A percentile compares a stretch with the other conserved stretches of the same genome.
Evolutionary conservation across 1,140 invertebrate species (phyloP).

Genomic region (Lordiphosa clarofinis): DNA sequence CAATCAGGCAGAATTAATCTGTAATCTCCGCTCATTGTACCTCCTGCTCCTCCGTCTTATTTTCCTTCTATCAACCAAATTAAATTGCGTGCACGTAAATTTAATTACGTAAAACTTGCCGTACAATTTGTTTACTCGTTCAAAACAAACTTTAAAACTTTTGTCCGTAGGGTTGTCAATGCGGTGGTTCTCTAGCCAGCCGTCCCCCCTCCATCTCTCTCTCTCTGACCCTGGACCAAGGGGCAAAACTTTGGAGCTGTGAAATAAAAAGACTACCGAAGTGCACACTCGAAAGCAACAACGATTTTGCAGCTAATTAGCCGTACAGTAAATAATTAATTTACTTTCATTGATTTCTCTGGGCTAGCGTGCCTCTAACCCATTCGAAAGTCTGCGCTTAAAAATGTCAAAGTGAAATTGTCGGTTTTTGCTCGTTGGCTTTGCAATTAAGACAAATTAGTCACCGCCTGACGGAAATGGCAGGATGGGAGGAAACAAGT

Average conservation of each 20-base stretch:
- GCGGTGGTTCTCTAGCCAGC: slow-evolving; percentile 13
- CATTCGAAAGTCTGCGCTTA: slow-evolving; percentile 51
- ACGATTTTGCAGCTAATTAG: slow-evolving; percentile 68
- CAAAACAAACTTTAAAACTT: slow-evolving; percentile 74
- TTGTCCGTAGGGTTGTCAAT: slow-evolving; percentile 58
- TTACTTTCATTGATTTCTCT: slow-evolving; percentile 43
- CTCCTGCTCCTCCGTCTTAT: neutral
- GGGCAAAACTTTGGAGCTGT: slow-evolving; percentile 31
- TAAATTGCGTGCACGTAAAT: slow-evolving; percentile 72
- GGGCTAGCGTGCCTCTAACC: slow-evolving; percentile 47
- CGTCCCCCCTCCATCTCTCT: neutral
- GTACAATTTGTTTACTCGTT: slow-evolving; percentile 72
- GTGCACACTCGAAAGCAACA: slow-evolving; percentile 42
- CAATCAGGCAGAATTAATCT: slow-evolving; percentile 21
- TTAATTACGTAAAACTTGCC: slow-evolving; percentile 69
- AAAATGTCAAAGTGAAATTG: slow-evolving; percentile 54
- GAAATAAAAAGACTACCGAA: slow-evolving; percentile 21
- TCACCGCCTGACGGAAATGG: slow-evolving; percentile 51
- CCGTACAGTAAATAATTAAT: slow-evolving; percentile 61
- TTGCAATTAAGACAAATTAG: slow-evolving; percentile 70
- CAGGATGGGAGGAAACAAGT: slow-evolving; percentile 27
- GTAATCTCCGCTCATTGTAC: neutral
- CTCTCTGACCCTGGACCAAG: slow-evolving; percentile 19
- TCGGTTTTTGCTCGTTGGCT: slow-evolving; percentile 13
- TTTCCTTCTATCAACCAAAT: slow-evolving; percentile 21